Evolutionary conservation across 2,888 invertebrate genomes (phyloP), one percentile per base, ranked within the genome.

Genomic region (Yponomeuta evonymella): DNA sequence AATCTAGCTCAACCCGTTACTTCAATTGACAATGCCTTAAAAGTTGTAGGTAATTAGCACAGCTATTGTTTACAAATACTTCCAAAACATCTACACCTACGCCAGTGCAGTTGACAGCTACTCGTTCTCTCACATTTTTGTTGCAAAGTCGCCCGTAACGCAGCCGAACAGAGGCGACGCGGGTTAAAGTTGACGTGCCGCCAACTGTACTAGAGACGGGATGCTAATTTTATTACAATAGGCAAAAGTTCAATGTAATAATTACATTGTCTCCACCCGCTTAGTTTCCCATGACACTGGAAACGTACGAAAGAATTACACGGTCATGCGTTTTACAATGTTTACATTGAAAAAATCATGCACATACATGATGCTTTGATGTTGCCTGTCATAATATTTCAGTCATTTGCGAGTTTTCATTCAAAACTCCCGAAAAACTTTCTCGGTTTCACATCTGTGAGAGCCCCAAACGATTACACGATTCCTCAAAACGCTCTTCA

Each of bases 221-320:
- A 58, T 58, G 51, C 51, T 15, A 58, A 58, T 43, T 43, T 43
- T 43, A 43, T 15, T 36, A 43, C 67, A 67, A 67, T 36, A 67
- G 43, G 11, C 36, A 43, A 68, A 65, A 68, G 23, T 48, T 68
- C 68, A 68, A 30, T 68, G 68, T 51, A 68, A 48, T 43, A 43
- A 66, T 30, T 48, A 23, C 23, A 65, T 48, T 48, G 70, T 48
- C 23, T 62, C 48, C 70, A 43, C 70, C 23, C 65, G 70, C 64
- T 43, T 65, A 65, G 23, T 6, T 70, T 70, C 64, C 70, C 65
- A 65, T 70, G 63, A 66, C 33, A 67, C 48, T 67, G 51, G 43
- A 67, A 67, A 72, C 58, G 68, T 73, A 58, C 51, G 51, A 58
- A 12, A 58, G 15, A 1, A 58, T 58, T 58, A 15, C 12, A 12